Evolutionary conservation across 2,797 vertebrate species (phyloP).

Genomic region (Molossus alvarezi): DNA sequence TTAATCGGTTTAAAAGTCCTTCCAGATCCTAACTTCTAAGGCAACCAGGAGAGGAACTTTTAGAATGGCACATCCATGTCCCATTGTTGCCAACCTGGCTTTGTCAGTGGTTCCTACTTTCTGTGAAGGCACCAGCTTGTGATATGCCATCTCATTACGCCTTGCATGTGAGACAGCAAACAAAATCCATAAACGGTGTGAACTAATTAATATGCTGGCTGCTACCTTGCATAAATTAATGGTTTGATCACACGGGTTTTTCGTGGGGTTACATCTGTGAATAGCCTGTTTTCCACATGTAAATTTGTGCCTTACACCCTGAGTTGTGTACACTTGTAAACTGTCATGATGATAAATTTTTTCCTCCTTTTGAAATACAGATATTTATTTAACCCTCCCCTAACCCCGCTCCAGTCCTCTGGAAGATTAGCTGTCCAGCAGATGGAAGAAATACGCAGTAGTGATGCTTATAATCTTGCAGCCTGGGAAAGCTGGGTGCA

Average conservation of each 20-base stretch:
- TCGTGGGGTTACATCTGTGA: slow-evolving; percentile 92
- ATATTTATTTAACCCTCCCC: slow-evolving; percentile 90
- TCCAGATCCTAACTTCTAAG: slow-evolving; percentile 86
- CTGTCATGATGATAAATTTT: slow-evolving; percentile 91
- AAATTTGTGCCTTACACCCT: slow-evolving; percentile 99
- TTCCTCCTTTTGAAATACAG: slow-evolving; percentile 88
- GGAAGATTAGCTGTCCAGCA: slow-evolving; percentile 91
- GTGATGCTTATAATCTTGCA: slow-evolving; percentile 91
- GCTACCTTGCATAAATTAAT: slow-evolving; percentile 91
- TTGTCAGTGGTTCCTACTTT: slow-evolving; percentile 92
- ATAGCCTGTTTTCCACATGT: slow-evolving; percentile 98
- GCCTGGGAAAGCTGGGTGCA: slow-evolving; percentile 86
- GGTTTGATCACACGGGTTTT: slow-evolving; percentile 91
- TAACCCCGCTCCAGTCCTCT: slow-evolving; percentile 81
- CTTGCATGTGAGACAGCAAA: slow-evolving; percentile 95
- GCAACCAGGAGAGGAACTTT: slow-evolving; percentile 89
- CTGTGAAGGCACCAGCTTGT: slow-evolving; percentile 93
- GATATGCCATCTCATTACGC: slow-evolving; percentile 94
- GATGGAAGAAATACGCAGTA: slow-evolving; percentile 92
- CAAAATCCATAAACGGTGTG: slow-evolving; percentile 90
- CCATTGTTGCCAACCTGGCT: slow-evolving; percentile 91
- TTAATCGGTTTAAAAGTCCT: slow-evolving; percentile 76
- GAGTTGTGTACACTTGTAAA: slow-evolving; percentile 98
- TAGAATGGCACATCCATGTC: slow-evolving; percentile 90
- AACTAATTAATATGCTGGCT: slow-evolving; percentile 91